These are phyloP conservation scores for Melanaphis sacchari DNA, from an alignment of 1,140 invertebrate species.

Conservation along the genomic window DNA sequence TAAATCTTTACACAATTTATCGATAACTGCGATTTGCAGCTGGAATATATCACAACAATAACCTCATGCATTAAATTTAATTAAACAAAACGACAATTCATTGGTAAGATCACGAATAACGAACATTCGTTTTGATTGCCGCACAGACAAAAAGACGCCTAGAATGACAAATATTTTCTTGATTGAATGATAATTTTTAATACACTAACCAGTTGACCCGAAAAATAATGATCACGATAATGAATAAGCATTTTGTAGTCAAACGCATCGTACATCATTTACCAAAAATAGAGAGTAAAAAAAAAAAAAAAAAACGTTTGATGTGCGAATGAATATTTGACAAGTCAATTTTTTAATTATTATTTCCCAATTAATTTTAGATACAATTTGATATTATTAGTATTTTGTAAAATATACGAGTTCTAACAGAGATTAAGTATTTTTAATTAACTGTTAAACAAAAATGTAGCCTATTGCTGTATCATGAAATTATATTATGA, in stretches of 20 bases:
- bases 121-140: background rate
- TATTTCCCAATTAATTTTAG: conserved; percentile 7
- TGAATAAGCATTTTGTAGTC: background rate
- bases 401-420: background rate
- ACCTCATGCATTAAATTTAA: background rate
- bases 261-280: background rate
- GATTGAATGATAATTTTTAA: background rate
- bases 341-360: background rate
- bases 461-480: background rate
- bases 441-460: conserved; percentile 36
- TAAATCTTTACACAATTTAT: background rate
- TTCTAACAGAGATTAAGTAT: background rate
- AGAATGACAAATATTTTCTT: background rate
- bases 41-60: background rate
- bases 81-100: background rate
- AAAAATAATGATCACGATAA: conserved; percentile 14
- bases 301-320: background rate
- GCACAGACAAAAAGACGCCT: background rate
- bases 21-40: background rate
- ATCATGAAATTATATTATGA: background rate
- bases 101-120: background rate
- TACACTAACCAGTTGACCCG: background rate
- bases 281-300: background rate
- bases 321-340: background rate
- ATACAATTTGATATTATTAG: background rate